Percentiles rank a stretch among this genome's conserved stretches.
Evolutionary conservation across 2,113 vertebrate genomes (phyloP).

Genomic region (Eulemur macaco): DNA sequence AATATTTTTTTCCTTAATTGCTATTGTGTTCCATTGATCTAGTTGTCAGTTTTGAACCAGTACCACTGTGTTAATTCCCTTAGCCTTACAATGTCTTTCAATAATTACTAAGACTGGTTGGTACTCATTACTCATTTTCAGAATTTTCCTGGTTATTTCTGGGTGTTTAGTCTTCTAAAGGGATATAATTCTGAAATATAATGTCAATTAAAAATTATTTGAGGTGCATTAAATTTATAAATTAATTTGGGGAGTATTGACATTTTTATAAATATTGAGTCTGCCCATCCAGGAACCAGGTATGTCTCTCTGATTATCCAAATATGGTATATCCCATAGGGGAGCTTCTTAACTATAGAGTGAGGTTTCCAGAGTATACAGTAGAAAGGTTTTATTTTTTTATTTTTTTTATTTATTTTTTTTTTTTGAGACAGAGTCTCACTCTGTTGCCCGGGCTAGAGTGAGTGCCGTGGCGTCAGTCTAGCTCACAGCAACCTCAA

Average conservation of each 20-base stretch:
- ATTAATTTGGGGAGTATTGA: not conserved
- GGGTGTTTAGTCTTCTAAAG: constrained; percentile 22
- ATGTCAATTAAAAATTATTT: constrained; percentile 38
- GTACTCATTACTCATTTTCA: constrained; percentile 18
- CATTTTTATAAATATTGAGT: not conserved
- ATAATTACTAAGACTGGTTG: constrained; percentile 4
- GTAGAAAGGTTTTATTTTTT: not conserved
- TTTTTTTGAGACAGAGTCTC: too few species aligned
- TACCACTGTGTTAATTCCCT: not conserved
- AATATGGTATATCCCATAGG: not conserved
- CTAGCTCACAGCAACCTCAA: too few species aligned
- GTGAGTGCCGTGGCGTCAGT: too few species aligned
- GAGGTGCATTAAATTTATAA: not conserved
- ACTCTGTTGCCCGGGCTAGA: too few species aligned
- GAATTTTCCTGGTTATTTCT: constrained; percentile 39
- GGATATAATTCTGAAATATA: not conserved
- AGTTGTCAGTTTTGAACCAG: constrained; percentile 16
- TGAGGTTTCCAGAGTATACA: not conserved
- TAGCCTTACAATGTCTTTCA: constrained; percentile 13
- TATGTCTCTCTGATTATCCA: not conserved
- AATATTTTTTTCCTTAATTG: constrained; percentile 11
- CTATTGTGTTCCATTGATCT: constrained; percentile 10
- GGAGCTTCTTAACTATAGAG: not conserved
- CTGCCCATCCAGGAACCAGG: not conserved
- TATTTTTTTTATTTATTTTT: too few species aligned